Base-by-base conservation (phyloP, 2,797 vertebrate species). In the Anguilla marmorata region DNA sequence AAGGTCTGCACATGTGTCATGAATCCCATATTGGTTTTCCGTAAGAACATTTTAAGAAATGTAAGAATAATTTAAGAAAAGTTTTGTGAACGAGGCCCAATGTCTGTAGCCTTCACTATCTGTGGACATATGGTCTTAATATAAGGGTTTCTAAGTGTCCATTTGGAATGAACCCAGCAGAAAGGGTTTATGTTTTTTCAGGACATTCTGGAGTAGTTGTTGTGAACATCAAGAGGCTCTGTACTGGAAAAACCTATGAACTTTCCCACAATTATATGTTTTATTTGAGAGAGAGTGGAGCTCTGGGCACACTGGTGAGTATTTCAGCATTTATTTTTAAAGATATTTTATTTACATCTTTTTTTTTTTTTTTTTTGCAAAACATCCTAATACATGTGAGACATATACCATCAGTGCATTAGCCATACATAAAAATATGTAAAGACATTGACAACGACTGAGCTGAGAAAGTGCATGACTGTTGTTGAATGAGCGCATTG, bases 161-260 rank as follows among this genome's bases (percentile, higher is more conserved):
- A 8, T 86, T 52, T 50, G 19, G 76, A 84, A 86, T 86, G 45
- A 37, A 72, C 83, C 45, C 69, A 79, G 82, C 74, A 74, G 58
- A 37, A 41, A 56, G 24, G 48, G 2, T 30, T 80, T 87, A 19
- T 54, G 79, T 88, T 12, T 33, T 87, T 89, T 30, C 41, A 90
- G 90, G 87, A 72, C 87, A 93, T 90, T 90, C 87, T 84, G 95
- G 94, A 91, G 86, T 87, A 88, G 92, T 85, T 74, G 92, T 89
- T 91, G 72, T 87, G 90, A 90, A 90, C 24, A 88, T 95, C 92
- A 93, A 94, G 92, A 95, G 91, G 92, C 93, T 96, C 96, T 94
- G 95, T 95, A 96, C 95, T 95, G 96, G 97, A 97, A 98, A 98
- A 98, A 98, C 95, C 97, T 97, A 97, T 97, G 97, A 97, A 97